These are phyloP conservation scores for Globicephala melas DNA, from an alignment of 2,113 vertebrate species.

Conservation along the genomic window DNA sequence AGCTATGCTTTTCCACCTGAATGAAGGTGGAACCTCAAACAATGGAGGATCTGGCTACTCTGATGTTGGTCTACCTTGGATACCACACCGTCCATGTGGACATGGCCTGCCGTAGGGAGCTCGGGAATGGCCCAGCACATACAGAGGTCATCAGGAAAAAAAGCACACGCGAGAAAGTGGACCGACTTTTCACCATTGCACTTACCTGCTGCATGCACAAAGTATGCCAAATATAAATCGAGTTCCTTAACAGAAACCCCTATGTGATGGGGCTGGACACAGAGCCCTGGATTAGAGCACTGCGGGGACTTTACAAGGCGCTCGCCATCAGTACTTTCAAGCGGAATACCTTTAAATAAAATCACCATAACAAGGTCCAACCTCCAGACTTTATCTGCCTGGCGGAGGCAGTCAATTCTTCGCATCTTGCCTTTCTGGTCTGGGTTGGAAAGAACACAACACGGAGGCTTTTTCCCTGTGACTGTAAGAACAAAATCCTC, in stretches of 20 bases:
- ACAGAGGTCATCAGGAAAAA: not conserved
- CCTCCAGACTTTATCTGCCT: conserved; percentile 99
- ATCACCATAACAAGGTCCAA: conserved; percentile 99
- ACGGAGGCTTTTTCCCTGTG: conserved; percentile 97
- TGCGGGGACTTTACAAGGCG: conserved; percentile 98
- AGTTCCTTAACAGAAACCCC: conserved; percentile 99
- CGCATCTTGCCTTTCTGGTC: conserved; percentile 99
- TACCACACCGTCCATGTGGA: not conserved
- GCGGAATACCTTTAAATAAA: conserved; percentile 99
- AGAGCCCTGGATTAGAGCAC: conserved; percentile 97
- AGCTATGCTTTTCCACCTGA: not conserved
- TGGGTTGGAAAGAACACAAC: conserved; percentile 99
- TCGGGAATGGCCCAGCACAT: not conserved
- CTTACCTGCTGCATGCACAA: conserved; percentile 97
- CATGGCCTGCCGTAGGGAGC: not conserved
- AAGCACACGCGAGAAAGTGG: conserved; percentile 57
- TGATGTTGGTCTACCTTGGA: not conserved
- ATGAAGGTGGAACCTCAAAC: not conserved
- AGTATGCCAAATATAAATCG: conserved; percentile 99
- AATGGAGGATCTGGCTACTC: not conserved
- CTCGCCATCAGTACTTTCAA: conserved; percentile 99
- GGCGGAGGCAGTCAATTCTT: conserved; percentile 98
- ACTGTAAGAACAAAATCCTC: conserved; percentile 99
- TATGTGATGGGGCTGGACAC: conserved; percentile 99
- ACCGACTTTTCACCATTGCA: conserved; percentile 73